Evolutionary conservation across 2,888 invertebrate genomes (phyloP).

Genomic region (Cantharis nigra): DNA sequence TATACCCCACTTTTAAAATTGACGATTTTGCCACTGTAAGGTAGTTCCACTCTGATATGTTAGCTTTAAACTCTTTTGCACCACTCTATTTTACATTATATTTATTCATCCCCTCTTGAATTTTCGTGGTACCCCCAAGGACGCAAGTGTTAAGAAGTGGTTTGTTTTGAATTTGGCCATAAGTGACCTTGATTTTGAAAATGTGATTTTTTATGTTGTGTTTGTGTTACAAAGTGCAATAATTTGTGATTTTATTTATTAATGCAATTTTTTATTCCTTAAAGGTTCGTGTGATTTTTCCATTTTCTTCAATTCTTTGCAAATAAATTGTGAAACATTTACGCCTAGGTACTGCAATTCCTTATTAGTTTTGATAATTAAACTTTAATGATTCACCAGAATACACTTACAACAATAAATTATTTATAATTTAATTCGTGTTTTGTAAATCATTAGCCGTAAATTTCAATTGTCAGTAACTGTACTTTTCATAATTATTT

Average conservation of each 20-base stretch:
- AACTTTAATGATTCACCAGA: not conserved
- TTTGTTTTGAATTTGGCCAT: conserved; percentile 20
- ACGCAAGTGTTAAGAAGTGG: conserved; percentile 45
- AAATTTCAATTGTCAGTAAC: not conserved
- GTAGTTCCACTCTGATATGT: conserved; percentile 34
- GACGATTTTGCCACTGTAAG: conserved; percentile 37
- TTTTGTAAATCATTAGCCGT: conserved; percentile 3
- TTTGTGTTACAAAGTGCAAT: not conserved
- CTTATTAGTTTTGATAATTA: not conserved
- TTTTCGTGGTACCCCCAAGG: conserved; percentile 53
- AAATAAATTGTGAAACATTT: not conserved
- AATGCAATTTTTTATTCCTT: not conserved
- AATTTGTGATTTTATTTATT: conserved; percentile 2
- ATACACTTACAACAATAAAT: not conserved
- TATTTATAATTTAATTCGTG: not conserved
- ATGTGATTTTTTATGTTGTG: not conserved
- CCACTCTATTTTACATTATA: conserved; percentile 34
- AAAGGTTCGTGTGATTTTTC: not conserved
- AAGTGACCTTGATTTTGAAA: conserved; percentile 7
- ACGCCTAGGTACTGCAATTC: not conserved
- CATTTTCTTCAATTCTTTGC: not conserved
- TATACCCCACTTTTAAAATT: conserved; percentile 44
- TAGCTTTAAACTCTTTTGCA: conserved; percentile 34
- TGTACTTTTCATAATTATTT: not conserved
- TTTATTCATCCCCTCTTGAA: conserved; percentile 50